A percentile compares a stretch with the other conserved stretches of the same genome.
These are phyloP conservation scores for Elaeidobius kamerunicus DNA, from an alignment of 2,888 invertebrate species.

Conservation along the genomic window DNA sequence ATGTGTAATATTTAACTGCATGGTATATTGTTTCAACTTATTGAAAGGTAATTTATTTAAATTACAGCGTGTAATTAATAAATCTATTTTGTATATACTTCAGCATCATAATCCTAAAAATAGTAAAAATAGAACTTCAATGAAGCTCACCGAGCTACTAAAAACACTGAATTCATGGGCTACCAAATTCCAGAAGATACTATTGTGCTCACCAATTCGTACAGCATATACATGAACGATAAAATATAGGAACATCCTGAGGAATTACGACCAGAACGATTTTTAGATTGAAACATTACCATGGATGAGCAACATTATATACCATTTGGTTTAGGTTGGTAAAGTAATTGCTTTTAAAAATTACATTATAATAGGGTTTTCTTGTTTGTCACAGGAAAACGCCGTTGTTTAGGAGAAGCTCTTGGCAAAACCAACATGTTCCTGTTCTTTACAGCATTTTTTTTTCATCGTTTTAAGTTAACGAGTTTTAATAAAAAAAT, in stretches of 20 bases:
- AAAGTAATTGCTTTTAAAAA: too few species aligned
- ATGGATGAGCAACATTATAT: slow-evolving; percentile 56
- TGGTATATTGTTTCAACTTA: too few species aligned
- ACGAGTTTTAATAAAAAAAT: too few species aligned
- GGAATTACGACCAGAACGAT: slow-evolving; percentile 62
- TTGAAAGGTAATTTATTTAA: too few species aligned
- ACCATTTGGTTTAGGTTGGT: slow-evolving; percentile 70
- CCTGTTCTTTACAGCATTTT: slow-evolving; percentile 57
- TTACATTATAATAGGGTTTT: too few species aligned
- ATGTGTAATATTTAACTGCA: too few species aligned
- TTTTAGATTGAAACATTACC: slow-evolving; percentile 55
- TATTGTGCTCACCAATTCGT: slow-evolving; percentile 57
- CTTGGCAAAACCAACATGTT: slow-evolving; percentile 61
- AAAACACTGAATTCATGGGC: slow-evolving; percentile 49
- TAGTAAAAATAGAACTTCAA: too few species aligned
- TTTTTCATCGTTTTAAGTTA: too few species aligned
- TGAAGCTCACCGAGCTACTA: slow-evolving; percentile 53
- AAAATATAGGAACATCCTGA: slow-evolving; percentile 60
- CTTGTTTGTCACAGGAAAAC: too few species aligned
- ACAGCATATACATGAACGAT: slow-evolving; percentile 60
- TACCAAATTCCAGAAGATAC: slow-evolving; percentile 55
- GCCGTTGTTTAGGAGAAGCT: slow-evolving; percentile 63
- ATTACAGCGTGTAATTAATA: too few species aligned
- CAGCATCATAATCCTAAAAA: too few species aligned
- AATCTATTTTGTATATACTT: too few species aligned